Conservation (phyloP, 2,113 vertebrate genomes). For the Osmerus mordax region DNA sequence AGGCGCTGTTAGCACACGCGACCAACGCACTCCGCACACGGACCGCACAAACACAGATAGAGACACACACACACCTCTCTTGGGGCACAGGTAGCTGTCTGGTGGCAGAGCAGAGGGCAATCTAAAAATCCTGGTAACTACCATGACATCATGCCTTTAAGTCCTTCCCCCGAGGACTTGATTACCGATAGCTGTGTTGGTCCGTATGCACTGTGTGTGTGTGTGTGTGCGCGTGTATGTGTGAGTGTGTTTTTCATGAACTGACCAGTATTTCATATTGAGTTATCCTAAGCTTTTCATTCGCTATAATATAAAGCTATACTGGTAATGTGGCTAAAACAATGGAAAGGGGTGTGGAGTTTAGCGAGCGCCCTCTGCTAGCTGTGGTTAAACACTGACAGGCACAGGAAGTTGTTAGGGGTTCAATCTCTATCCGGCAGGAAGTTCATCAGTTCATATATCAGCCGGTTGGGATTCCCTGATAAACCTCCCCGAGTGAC, state of each 20-base stretch:
- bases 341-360: no score
- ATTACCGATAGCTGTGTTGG: not conserved
- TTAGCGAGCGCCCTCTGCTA: constrained; percentile 10
- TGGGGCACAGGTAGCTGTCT: not conserved
- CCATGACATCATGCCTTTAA: constrained; percentile 2
- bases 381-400: constrained; percentile 8
- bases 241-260: no score
- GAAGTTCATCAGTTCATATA: constrained; percentile 1
- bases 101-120: not conserved
- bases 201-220: no score
- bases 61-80: constrained; percentile 1
- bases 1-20: constrained; percentile 16
- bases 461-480: not conserved
- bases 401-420: constrained; percentile 1
- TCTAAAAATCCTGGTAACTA: not conserved
- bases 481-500: not conserved
- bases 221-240: no score
- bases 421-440: not conserved
- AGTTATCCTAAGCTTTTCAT: no score
- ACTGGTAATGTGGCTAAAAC: no score
- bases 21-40: not conserved
- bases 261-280: no score
- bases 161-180: not conserved
- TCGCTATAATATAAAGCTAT: no score
- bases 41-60: not conserved